Conservation (phyloP, 37 sponge, comb jelly and placozoan genomes). For the Aphrocallistes beatrix region DNA sequence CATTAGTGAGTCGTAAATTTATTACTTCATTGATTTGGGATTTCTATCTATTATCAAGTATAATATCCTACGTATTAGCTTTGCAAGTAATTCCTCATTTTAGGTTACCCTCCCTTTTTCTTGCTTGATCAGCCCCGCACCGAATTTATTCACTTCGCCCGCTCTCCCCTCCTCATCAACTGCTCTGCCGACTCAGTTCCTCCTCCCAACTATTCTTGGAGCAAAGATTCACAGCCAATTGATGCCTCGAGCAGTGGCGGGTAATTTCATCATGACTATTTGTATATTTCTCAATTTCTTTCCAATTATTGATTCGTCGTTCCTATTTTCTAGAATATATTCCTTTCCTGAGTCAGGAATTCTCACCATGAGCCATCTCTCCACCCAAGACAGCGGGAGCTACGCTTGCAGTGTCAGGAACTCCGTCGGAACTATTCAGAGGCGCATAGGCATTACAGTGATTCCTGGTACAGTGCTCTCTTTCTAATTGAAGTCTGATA, state of each 20-base stretch:
- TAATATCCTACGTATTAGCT: not conserved
- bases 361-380: not conserved
- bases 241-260: not conserved
- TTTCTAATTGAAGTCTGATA: too few species aligned
- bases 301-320: not conserved
- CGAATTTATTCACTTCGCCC: not conserved
- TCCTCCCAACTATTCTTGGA: not conserved
- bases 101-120: not conserved
- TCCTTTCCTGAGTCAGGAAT: not conserved
- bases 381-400: not conserved
- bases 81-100: not conserved
- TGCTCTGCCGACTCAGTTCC: not conserved
- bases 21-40: too few species aligned
- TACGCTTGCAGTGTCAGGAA: not conserved
- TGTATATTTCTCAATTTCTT: not conserved
- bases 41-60: too few species aligned
- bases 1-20: not conserved
- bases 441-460: not conserved
- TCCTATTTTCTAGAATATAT: not conserved
- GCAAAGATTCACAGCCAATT: not conserved
- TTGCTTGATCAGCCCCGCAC: not conserved
- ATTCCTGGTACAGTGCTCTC: too few species aligned
- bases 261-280: not conserved
- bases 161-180: not conserved
- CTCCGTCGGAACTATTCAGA: not conserved